Evolutionary conservation across 2,888 invertebrate species (phyloP).

Genomic region (Ormyrus thymus): DNA sequence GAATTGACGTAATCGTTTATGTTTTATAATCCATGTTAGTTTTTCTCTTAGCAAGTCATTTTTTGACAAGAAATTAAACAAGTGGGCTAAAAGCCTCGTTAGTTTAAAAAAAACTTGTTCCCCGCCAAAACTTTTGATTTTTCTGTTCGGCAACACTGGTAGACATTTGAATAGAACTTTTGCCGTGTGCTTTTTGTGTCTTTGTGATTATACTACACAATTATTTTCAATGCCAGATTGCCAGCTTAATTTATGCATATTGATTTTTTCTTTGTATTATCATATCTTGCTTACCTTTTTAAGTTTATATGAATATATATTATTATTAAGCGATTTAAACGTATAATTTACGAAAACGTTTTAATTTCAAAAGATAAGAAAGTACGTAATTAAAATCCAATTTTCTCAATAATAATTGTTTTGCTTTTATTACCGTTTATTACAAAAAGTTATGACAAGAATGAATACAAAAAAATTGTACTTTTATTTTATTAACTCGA

Average conservation of each 20-base stretch:
- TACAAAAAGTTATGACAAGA: too few relatives aligned
- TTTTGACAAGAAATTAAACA: too few relatives aligned
- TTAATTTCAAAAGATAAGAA: constrained; percentile 7
- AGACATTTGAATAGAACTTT: constrained; percentile 36
- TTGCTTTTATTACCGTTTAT: too few relatives aligned
- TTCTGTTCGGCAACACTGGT: constrained; percentile 45
- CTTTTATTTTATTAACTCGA: too few relatives aligned
- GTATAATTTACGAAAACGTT: background rate
- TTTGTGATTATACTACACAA: constrained; percentile 35
- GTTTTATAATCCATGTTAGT: background rate
- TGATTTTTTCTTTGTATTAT: constrained; percentile 41
- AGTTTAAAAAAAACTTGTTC: constrained; percentile 12
- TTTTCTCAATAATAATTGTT: too few relatives aligned
- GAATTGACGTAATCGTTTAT: too few relatives aligned
- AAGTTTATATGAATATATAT: constrained; percentile 5
- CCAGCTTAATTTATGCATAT: constrained; percentile 51
- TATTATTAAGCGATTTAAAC: background rate
- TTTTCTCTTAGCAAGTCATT: background rate
- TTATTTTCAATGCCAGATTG: constrained; percentile 54
- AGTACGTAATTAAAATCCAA: background rate
- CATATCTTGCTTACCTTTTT: constrained; percentile 6
- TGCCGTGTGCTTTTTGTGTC: background rate
- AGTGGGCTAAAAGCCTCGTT: too few relatives aligned
- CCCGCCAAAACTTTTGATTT: constrained; percentile 39
- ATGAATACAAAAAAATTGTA: too few relatives aligned